Base-by-base conservation (phyloP, 2,797 vertebrate genomes). In the Pantherophis vulpinus region DNA sequence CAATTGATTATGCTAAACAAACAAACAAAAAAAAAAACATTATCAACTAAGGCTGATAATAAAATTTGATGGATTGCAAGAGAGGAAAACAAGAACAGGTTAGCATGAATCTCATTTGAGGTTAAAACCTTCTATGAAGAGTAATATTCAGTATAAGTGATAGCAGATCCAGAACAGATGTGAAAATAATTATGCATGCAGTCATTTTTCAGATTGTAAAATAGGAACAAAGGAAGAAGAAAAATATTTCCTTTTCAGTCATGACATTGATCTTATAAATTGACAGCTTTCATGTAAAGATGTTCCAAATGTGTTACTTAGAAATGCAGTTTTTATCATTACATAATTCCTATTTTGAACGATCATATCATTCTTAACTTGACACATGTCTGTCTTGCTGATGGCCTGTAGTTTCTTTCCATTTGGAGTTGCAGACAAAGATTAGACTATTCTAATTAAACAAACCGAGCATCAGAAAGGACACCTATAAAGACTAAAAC, bases 391-490 rank as follows among this genome's bases (percentile, higher is more conserved):
- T 95, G 59, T 95, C 93, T 97, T 95, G 95, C 93, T 94, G 47
- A 93, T 88, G 97, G 94, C 94, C 88, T 96, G 93, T 66, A 95
- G 88, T 92, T 90, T 95, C 93, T 32, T 11, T 55, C 0, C 9
- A 60, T 60, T 37, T 6, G 1, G 0, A 27, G 56, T 25, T 27
- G 27, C 11, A 29, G 97, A 97, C 97, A 97, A 97, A 97, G 95
- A 94, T 95, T 95, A 97, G n/a, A 86, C 92, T 95, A 47, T 96
- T 93, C 94, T 47, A 95, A 96, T 12, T 61, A 94, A 91, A 20
- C 91, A 83, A 47, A 83, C 12, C 1, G 10, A 83, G 42, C 23
- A 25, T 83, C 20, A 47, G 42, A 47, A 83, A 25, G 96, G 92
- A 92, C 70, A 96, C 94, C 93, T 96, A 79, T 94, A 95, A 86